These are phyloP conservation scores for Ifrita kowaldi DNA, from an alignment of 2,113 vertebrate species.

Conservation along the genomic window DNA sequence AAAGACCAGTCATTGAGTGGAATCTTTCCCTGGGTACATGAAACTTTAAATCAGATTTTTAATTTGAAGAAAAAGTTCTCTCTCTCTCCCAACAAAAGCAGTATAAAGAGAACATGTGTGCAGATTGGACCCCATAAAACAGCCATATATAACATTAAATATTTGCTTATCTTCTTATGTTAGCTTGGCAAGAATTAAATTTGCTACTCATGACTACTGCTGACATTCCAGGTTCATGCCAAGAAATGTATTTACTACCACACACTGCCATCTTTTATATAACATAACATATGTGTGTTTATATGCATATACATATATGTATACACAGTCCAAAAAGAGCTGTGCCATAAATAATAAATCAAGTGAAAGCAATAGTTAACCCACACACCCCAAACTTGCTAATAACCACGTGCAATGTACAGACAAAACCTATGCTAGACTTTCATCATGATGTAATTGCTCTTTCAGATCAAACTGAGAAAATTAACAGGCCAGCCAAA, in stretches of 20 bases:
- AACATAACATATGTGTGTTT: neutral
- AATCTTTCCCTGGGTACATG: neutral
- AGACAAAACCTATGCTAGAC: conserved; percentile 48
- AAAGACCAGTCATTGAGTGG: neutral
- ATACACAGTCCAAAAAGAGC: conserved; percentile 32
- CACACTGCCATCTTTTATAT: conserved; percentile 39
- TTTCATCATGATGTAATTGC: conserved; percentile 50
- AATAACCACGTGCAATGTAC: conserved; percentile 33
- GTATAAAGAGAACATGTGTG: neutral
- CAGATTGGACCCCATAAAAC: neutral
- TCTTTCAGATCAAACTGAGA: conserved; percentile 47
- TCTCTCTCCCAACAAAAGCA: neutral
- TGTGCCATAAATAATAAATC: conserved; percentile 61
- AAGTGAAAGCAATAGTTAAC: neutral
- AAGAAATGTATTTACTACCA: conserved; percentile 51
- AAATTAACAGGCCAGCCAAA: conserved; percentile 55
- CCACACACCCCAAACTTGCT: neutral
- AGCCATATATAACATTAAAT: neutral
- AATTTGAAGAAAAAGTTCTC: neutral
- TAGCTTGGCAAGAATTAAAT: conserved; percentile 43
- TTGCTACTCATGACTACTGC: conserved; percentile 33
- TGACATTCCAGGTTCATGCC: conserved; percentile 33
- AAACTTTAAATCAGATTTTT: neutral
- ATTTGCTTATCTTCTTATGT: conserved; percentile 38
- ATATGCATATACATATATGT: neutral